Conservation (phyloP, 2,888 invertebrate species). For the Archips xylosteana region DNA sequence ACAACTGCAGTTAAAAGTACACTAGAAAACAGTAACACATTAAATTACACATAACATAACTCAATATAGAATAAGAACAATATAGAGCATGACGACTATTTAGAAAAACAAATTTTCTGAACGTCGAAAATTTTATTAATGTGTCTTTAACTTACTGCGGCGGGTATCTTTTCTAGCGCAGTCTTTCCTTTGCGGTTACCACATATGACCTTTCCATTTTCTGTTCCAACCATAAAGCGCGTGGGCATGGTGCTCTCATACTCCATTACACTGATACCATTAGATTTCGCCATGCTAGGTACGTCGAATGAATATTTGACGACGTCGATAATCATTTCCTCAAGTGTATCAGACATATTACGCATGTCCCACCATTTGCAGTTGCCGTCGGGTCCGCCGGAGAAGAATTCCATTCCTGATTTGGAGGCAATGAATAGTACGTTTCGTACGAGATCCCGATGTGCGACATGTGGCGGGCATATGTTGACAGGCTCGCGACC, state of each 20-base stretch:
- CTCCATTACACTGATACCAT: slow-evolving; percentile 87
- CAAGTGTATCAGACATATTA: slow-evolving; percentile 87
- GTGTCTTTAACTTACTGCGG: slow-evolving; percentile 2
- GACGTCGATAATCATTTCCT: slow-evolving; percentile 88
- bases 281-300: slow-evolving; percentile 82
- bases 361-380: slow-evolving; percentile 93
- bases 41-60: too few species aligned
- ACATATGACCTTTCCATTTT: slow-evolving; percentile 87
- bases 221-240: slow-evolving; percentile 90
- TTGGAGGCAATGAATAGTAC: slow-evolving; percentile 96
- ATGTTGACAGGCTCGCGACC: slow-evolving; percentile 89
- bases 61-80: too few species aligned
- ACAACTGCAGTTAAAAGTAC: background rate
- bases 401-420: slow-evolving; percentile 96
- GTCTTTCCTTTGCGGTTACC: slow-evolving; percentile 91
- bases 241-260: slow-evolving; percentile 91
- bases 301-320: slow-evolving; percentile 80
- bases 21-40: too few species aligned
- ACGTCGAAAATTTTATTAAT: too few species aligned
- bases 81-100: too few species aligned
- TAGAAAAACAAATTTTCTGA: too few species aligned
- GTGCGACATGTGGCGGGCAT: slow-evolving; percentile 92
- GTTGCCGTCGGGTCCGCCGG: slow-evolving; percentile 95
- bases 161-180: slow-evolving; percentile 82
- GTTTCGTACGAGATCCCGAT: slow-evolving; percentile 93